Base-by-base conservation (phyloP, 1,140 invertebrate genomes). In the Cydia strobilella region DNA sequence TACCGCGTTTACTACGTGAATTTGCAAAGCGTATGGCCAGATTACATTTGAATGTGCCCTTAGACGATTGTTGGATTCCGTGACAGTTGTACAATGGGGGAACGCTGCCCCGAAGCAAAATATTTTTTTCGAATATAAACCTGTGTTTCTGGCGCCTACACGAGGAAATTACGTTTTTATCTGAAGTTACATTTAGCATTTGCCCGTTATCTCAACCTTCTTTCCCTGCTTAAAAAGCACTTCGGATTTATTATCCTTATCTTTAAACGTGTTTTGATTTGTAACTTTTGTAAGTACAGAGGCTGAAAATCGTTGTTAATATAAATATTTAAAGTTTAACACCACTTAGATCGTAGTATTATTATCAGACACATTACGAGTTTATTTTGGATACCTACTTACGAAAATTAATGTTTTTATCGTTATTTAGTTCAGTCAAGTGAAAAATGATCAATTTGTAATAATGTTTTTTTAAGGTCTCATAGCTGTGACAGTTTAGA, bases 1-100 rank as follows among this genome's bases (percentile, higher is more conserved):
- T 31, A 73, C 77, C 77, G 78, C 82, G 81, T 82, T 81, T 84
- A 82, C 80, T 80, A 84, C 81, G 75, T 78, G 82, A 84, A 86
- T 84, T 86, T 83, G 81, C 81, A 80, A 82, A 85, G 82, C 86
- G 85, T 89, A 86, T 85, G 86, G 78, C 84, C 75, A 85, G 87
- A 88, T 89, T 88, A 88, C 84, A 86, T 87, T 88, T 88, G 85
- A 86, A 88, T 88, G 85, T 86, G 79, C 84, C 84, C 83, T 83
- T 79, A 86, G 85, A 87, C 84, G 84, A 85, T 84, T 86, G 84
- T 89, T 75, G 81, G 84, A 84, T 84, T 83, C 82, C 83, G 80
- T 87, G 86, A 86, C 83, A 85, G 82, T 84, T 79, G 76, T 76
- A 85, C 84, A 85, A 84, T 85, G 78, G 80, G 79, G 79, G 35